phyloP scores from a whole-genome alignment of 2,888 invertebrate genomes.

The Coelogynopora nodosa region DNA sequence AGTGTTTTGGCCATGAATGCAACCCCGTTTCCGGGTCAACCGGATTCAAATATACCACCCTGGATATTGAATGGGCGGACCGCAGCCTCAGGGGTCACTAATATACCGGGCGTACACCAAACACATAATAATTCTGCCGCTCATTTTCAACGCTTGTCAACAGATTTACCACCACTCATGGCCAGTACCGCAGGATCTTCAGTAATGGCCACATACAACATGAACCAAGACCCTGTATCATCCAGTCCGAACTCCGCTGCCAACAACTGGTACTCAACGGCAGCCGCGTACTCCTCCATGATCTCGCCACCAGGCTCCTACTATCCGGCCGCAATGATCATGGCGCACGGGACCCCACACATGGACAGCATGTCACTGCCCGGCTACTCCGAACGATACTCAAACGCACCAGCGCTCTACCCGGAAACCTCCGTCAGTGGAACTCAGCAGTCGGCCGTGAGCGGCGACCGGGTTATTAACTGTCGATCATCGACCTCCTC shows the following conservation, averaged over 20 bases:
- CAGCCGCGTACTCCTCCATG: background rate
- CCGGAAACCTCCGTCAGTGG: background rate
- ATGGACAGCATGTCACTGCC: background rate
- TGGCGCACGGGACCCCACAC: background rate
- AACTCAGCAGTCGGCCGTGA: background rate
- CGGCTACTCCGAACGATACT: background rate
- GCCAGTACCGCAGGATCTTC: background rate
- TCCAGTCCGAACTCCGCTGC: background rate
- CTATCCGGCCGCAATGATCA: background rate
- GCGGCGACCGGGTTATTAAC: background rate
- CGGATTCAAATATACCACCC: background rate
- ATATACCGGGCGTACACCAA: background rate
- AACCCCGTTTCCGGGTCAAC: slow-evolving; percentile 10
- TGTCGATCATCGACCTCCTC: background rate
- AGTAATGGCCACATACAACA: background rate
- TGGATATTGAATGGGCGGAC: background rate
- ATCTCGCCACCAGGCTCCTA: background rate
- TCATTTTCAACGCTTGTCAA: background rate
- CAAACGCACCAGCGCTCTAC: background rate
- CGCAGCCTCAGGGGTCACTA: background rate
- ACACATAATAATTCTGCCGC: background rate
- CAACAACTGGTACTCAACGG: slow-evolving; percentile 4
- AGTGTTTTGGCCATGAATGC: slow-evolving; percentile 10
- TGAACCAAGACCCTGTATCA: background rate
- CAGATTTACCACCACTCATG: background rate